A percentile compares a stretch with the other conserved stretches of the same genome.
Conservation (phyloP, 2,113 vertebrate genomes). For the Tapirus terrestris region DNA sequence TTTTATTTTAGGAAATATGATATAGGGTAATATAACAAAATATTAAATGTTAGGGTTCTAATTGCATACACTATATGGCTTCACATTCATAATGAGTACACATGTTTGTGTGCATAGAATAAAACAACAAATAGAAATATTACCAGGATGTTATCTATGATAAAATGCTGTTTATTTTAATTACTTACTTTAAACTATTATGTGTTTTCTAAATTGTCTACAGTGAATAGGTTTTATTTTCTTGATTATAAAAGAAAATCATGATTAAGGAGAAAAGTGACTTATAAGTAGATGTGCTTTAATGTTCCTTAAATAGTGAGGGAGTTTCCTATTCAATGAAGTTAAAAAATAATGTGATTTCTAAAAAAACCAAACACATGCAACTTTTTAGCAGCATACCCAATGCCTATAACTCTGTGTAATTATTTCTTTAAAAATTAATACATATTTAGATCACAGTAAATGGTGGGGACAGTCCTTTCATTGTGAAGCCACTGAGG, state of each 20-base stretch:
- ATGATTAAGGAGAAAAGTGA: neutral
- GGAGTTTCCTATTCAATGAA: neutral
- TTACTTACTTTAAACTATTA: neutral
- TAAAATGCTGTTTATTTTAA: neutral
- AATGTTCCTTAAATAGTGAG: neutral
- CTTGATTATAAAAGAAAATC: neutral
- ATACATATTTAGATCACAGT: neutral
- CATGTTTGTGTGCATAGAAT: neutral
- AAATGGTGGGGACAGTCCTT: neutral
- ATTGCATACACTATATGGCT: neutral
- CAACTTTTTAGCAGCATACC: neutral
- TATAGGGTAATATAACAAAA: neutral
- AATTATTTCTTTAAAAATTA: conserved; percentile 29
- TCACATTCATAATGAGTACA: neutral
- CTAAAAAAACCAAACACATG: neutral
- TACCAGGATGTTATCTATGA: neutral
- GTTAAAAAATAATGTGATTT: neutral
- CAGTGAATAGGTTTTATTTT: neutral
- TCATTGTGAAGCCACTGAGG: neutral
- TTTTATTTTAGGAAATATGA: neutral
- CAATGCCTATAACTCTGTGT: neutral
- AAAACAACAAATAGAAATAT: neutral
- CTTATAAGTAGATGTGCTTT: neutral
- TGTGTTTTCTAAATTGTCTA: neutral
- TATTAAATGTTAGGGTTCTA: neutral